Evolutionary conservation across 2,888 invertebrate genomes (phyloP).

Genomic region (Microplitis deprimator): DNA sequence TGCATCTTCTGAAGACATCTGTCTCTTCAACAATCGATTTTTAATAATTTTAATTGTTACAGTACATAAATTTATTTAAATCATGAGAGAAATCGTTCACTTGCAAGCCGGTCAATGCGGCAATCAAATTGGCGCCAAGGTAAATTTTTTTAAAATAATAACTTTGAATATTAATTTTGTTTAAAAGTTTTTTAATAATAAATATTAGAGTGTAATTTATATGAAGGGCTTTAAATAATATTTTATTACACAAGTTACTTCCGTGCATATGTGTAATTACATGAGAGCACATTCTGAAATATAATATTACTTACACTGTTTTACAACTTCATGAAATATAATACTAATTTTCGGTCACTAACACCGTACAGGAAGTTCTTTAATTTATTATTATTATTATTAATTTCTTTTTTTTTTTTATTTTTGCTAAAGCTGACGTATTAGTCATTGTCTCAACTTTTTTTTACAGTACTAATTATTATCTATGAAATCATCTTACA

Average conservation of each 20-base stretch:
- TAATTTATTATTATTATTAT: conserved; percentile 3
- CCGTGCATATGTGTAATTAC: conserved; percentile 14
- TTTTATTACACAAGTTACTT: conserved; percentile 17
- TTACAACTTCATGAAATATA: conserved; percentile 8
- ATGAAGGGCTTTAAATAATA: conserved; percentile 1
- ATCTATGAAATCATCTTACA: neutral
- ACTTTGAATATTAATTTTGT: conserved; percentile 11
- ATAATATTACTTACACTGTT: conserved; percentile 19
- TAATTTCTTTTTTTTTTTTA: neutral
- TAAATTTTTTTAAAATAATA: conserved; percentile 64
- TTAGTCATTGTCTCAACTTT: conserved; percentile 21
- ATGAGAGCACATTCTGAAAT: conserved; percentile 9
- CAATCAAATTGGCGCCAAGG: conserved; percentile 95
- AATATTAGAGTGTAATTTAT: neutral
- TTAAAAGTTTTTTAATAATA: neutral
- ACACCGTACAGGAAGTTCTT: conserved; percentile 6
- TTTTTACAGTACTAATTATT: neutral
- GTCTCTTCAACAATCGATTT: conserved; percentile 9
- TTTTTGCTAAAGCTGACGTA: conserved; percentile 8
- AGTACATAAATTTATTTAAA: too few species aligned
- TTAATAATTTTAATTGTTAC: too few species aligned
- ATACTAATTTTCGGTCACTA: neutral
- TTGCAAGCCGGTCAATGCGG: conserved; percentile 95
- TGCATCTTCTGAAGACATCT: conserved; percentile 28
- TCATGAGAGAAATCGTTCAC: conserved; percentile 96